Evolutionary conservation across 2,888 invertebrate species (phyloP), one percentile per base, ranked within the genome.

Genomic region (Hypselothyrea guttata): DNA sequence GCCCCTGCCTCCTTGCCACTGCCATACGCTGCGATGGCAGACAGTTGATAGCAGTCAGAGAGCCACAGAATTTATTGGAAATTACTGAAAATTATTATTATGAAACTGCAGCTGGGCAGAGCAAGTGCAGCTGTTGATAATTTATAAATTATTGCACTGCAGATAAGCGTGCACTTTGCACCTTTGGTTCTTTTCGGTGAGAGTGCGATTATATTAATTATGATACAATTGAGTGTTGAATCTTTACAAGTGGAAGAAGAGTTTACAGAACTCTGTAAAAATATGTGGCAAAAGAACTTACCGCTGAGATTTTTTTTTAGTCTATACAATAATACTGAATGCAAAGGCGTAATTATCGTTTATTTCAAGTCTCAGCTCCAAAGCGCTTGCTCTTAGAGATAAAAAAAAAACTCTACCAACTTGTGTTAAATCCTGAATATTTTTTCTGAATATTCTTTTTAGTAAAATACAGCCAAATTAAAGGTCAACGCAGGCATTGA

Each of bases 71-170:
- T 82, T 81, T 78, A 83, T 75, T 71, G 75, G 56, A 76, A 78
- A 78, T 84, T 65, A 82, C 53, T 54, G 71, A 42, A 84, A 63
- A n/a, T n/a, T 16, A 74, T 73, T 35, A 56, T 66, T 57, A 11
- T 49, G 31, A 41, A 55, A 18, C 31, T 44, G 54, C 35, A 51
- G 11, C 8, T 7, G 40, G 38, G 74, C 42, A 27, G 35, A 42
- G 56, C 48, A 59, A 66, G 53, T 61, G 41, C 54, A 16, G 44
- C 57, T 78, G 65, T 57, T 83, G 82, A 82, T 82, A 86, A 82
- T 72, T 59, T 65, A 68, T 82, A 67, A 82, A 86, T 82, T 86
- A 82, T 82, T 60, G 82, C 73, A 57, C 27, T 65, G 38, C 41
- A 42, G 86, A 82, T 82, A 85, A 85, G 45, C 58, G 33, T 34